Evolutionary conservation across 2,113 vertebrate species (phyloP).

Genomic region (Phalacrocorax carbo): DNA sequence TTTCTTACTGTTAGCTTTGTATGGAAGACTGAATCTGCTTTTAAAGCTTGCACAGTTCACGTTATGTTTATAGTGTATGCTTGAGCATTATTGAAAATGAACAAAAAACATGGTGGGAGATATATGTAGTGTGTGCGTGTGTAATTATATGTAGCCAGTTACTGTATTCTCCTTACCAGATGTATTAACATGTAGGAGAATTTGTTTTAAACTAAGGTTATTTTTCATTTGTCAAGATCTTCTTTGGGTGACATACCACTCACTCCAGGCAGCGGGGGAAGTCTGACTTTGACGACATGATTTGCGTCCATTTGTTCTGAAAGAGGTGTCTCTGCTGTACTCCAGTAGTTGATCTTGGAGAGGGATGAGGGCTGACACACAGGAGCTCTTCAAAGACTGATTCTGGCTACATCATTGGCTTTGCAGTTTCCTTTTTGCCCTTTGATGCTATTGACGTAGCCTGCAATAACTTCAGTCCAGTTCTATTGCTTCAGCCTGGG

Average conservation of each 20-base stretch:
- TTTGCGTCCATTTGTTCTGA: background rate
- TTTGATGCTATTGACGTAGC: background rate
- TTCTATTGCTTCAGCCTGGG: background rate
- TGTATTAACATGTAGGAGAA: background rate
- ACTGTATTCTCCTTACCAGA: background rate
- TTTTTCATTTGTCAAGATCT: background rate
- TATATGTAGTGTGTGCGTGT: background rate
- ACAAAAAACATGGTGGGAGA: background rate
- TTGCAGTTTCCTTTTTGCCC: background rate
- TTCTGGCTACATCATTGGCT: accelerated
- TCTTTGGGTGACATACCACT: background rate
- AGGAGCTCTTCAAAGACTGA: background rate
- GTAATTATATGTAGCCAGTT: background rate
- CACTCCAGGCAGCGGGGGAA: background rate
- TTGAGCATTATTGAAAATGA: background rate
- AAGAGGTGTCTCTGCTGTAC: background rate
- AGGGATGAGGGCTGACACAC: too few species aligned
- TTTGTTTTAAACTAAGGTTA: background rate
- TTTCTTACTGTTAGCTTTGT: background rate
- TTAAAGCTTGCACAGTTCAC: background rate
- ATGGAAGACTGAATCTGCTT: background rate
- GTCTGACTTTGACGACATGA: background rate
- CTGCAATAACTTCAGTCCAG: background rate
- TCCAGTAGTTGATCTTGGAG: background rate
- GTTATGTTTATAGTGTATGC: accelerated